Evolutionary conservation across 2,888 invertebrate genomes (phyloP).

Genomic region (Dasysyrphus albostriatus): DNA sequence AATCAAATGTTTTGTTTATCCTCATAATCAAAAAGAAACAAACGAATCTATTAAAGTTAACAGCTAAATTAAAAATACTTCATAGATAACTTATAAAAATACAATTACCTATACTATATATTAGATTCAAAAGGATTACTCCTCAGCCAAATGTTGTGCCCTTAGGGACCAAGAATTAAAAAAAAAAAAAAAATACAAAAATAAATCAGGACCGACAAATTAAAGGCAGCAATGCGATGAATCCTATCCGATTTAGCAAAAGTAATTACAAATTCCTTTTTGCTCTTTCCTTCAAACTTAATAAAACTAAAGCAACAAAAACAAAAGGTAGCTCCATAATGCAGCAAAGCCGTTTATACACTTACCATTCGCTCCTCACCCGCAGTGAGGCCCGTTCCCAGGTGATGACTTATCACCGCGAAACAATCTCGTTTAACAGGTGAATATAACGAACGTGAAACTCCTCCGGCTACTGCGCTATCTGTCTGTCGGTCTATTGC

Average conservation of each 20-base stretch:
- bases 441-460: conserved; percentile 76
- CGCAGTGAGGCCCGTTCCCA: conserved; percentile 24
- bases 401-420: conserved; percentile 75
- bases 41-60: not conserved
- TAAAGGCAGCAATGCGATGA: conserved; percentile 58
- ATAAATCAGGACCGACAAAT: conserved; percentile 65
- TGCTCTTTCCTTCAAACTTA: conserved; percentile 28
- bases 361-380: conserved; percentile 34
- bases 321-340: not conserved
- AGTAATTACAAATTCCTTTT: conserved; percentile 71
- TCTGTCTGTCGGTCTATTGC: conserved; percentile 66
- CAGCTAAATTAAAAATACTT: not conserved
- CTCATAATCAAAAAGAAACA: not conserved
- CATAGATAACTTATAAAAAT: conserved; percentile 5
- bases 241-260: conserved; percentile 66
- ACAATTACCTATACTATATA: not conserved
- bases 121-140: not conserved
- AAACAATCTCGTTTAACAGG: conserved; percentile 75
- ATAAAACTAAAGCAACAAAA: not conserved
- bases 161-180: not conserved
- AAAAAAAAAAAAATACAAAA: conserved; percentile 11
- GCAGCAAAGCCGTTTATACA: not conserved
- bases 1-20: no score
- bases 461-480: conserved; percentile 75
- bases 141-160: not conserved